These are phyloP conservation scores for Allygus modestus DNA, from an alignment of 2,888 invertebrate species.

Conservation along the genomic window DNA sequence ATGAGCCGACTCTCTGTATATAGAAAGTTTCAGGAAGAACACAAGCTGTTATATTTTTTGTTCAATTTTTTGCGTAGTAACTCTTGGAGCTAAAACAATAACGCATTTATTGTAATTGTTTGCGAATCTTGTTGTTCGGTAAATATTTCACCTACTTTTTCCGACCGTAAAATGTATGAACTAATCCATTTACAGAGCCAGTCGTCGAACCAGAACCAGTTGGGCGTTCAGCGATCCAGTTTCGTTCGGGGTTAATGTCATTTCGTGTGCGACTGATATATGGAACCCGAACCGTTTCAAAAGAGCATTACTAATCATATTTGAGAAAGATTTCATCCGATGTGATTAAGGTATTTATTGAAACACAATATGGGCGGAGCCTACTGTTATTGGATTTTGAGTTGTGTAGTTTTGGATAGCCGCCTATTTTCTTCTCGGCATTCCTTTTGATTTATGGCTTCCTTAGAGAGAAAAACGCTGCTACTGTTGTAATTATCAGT, in stretches of 20 bases:
- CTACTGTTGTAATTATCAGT: constrained; percentile 2
- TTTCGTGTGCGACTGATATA: constrained; percentile 6
- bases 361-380: constrained; percentile 26
- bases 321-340: constrained; percentile 21
- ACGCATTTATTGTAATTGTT: too few relatives aligned
- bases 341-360: constrained; percentile 33
- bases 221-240: background rate
- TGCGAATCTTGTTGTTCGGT: too few relatives aligned
- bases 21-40: too few relatives aligned
- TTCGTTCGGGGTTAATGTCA: background rate
- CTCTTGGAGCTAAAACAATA: too few relatives aligned
- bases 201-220: constrained; percentile 18
- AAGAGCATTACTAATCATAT: constrained; percentile 15
- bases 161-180: background rate
- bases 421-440: background rate
- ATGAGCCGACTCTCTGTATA: too few relatives aligned
- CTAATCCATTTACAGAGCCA: background rate
- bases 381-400: constrained; percentile 18
- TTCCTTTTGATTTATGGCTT: background rate
- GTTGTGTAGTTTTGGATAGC: constrained; percentile 10
- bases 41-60: too few relatives aligned
- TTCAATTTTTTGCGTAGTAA: too few relatives aligned
- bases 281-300: background rate
- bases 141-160: background rate
- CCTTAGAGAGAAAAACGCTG: background rate